Evolutionary conservation across 2,797 vertebrate genomes (phyloP), one percentile per base, ranked within the genome.

Genomic region (Percopsis omiscomaycus): DNA sequence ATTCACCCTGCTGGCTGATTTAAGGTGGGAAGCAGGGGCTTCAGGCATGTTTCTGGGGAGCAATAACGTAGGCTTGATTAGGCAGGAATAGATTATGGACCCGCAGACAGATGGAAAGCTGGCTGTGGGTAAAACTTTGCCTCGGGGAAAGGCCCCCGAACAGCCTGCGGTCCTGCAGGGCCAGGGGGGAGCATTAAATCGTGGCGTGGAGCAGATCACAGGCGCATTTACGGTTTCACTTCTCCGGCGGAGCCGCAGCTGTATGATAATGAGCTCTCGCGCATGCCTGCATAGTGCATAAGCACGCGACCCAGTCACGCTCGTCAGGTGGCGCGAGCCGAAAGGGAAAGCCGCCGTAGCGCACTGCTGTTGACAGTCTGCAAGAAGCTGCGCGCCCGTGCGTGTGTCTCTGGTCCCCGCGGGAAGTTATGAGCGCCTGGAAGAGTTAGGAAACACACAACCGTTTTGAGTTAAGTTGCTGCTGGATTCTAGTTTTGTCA

Each of bases 211-310:
- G 68, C 6, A 54, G 50, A 55, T 1, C 22, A 22, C 22, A 22
- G 69, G 10, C 67, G 60, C 66, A 22, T 58, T 56, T 6, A 42
- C 37, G 37, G 8, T 1, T 42, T 42, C 37, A 42, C 37, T 37
- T 37, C 32, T 37, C 32, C 32, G 32, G 32, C 32, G 6, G 32
- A 37, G 32, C 59, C 87, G 60, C 94, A 95, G 94, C 94, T 95
- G 93, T 93, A 94, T 94, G 94, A 5, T 93, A 94, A 95, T 95
- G 79, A 80, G 80, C 74, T 71, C 74, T 75, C 66, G 83, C 71
- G 55, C 50, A 15, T 1, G 15, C 61, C 47, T 74, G 64, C 69
- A 32, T 61, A 65, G 49, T 22, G 22, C 22, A 22, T 22, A 22
- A 22, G 22, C 22, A n/a, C 16, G 77, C 77, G 62, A 13, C 70